Evolutionary conservation across 2,797 vertebrate genomes (phyloP).

Genomic region (Phoeniculus purpureus): DNA sequence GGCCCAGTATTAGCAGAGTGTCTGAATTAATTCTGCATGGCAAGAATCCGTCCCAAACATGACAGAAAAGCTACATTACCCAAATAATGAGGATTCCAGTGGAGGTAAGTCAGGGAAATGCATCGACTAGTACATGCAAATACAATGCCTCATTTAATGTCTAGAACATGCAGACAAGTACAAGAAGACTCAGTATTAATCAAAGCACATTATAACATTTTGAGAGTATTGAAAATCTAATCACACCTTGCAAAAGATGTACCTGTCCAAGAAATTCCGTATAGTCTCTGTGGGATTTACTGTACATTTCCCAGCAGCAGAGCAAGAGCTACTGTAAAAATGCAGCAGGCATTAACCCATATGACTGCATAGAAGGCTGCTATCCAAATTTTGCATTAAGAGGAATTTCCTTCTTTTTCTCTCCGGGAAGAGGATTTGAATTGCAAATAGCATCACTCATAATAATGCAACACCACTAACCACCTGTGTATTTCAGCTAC

Average conservation of each 20-base stretch:
- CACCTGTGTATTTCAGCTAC: not conserved
- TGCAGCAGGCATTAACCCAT: constrained; percentile 28
- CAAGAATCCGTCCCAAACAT: constrained; percentile 30
- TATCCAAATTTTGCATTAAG: constrained; percentile 25
- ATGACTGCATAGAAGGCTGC: constrained; percentile 3
- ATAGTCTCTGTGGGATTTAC: not conserved
- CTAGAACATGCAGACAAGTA: constrained; percentile 4
- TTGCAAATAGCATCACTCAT: not conserved
- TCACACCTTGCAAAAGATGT: constrained; percentile 3
- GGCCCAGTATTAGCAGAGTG: not conserved
- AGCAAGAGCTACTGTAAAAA: constrained; percentile 20
- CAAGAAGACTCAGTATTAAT: constrained; percentile 30
- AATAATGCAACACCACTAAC: not conserved
- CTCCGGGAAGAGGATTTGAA: constrained; percentile 18
- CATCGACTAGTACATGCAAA: not conserved
- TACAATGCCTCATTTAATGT: constrained; percentile 15
- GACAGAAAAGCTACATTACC: constrained; percentile 33
- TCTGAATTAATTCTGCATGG: constrained; percentile 39
- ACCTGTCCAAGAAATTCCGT: constrained; percentile 39
- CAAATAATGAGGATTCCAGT: constrained; percentile 40
- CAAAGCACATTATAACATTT: constrained; percentile 17
- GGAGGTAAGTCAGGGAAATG: not conserved
- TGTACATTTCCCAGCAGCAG: not conserved
- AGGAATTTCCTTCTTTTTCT: not conserved
- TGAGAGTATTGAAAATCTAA: constrained; percentile 21